Percentiles rank a stretch among this genome's conserved stretches.
Conservation (phyloP, 2,888 invertebrate genomes). For the Cerastoderma edule region DNA sequence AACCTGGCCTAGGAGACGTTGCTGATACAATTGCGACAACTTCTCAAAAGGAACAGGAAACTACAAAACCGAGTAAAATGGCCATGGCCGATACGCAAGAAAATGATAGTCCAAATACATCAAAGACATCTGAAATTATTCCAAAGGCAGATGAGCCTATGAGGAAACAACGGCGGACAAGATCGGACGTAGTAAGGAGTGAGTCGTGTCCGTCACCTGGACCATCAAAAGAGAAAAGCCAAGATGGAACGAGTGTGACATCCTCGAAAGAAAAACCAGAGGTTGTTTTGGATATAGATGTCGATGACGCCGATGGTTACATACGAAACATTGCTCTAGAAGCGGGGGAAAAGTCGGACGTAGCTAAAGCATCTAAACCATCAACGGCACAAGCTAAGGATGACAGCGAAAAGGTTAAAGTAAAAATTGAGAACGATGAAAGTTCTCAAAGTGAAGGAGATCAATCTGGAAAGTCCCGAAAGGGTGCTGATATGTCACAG, state of each 20-base stretch:
- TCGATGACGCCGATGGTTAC: constrained; percentile 19
- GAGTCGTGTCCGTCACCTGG: no score
- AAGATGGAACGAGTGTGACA: no score
- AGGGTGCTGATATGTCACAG: background rate
- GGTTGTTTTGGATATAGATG: constrained; percentile 47
- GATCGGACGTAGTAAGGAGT: no score
- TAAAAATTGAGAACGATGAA: background rate
- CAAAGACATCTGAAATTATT: no score
- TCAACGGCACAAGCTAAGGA: no score
- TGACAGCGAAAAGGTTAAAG: background rate
- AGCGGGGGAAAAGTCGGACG: background rate
- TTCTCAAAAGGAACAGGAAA: background rate
- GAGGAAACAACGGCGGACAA: no score
- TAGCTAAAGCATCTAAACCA: background rate
- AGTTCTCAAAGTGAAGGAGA: background rate
- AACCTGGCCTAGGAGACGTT: background rate
- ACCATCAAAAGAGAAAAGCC: no score
- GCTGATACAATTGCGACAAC: background rate
- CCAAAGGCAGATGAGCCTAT: no score
- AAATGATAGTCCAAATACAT: background rate
- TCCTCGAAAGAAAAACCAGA: constrained; percentile 39
- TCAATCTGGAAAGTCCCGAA: background rate
- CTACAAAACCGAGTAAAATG: no score
- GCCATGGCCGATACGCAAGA: no score
- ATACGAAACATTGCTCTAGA: background rate